Evolutionary conservation across 2,113 vertebrate species (phyloP).

Genomic region (Cynocephalus volans): DNA sequence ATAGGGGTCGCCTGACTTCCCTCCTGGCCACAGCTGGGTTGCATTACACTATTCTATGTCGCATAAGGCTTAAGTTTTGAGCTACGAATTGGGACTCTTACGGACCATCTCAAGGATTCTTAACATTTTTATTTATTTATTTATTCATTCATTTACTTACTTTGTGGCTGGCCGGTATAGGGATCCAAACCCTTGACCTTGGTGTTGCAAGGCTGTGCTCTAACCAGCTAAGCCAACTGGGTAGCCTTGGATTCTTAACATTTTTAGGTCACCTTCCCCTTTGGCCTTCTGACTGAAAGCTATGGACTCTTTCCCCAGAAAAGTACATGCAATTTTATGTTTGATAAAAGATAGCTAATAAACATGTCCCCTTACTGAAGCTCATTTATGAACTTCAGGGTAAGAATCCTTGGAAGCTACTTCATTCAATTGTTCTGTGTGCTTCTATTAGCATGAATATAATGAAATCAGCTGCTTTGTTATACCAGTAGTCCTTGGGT

Average conservation of each 20-base stretch:
- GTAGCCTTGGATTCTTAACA: not conserved
- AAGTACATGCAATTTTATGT: not conserved
- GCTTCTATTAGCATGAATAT: constrained; percentile 28
- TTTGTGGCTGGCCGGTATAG: too few species aligned
- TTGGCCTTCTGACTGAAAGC: constrained; percentile 42
- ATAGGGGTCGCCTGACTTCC: not conserved
- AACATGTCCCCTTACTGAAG: not conserved
- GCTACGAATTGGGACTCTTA: constrained; percentile 24
- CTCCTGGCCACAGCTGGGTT: constrained; percentile 14
- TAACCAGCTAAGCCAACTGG: too few species aligned
- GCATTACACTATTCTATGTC: not conserved
- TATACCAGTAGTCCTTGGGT: not conserved
- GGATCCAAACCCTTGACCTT: too few species aligned
- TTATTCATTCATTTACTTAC: too few species aligned
- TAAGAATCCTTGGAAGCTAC: constrained; percentile 23
- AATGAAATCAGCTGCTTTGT: not conserved
- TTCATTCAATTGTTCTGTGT: not conserved
- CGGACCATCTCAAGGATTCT: constrained; percentile 2
- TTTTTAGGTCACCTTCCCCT: constrained; percentile 47
- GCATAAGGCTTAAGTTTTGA: constrained; percentile 15
- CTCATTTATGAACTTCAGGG: not conserved
- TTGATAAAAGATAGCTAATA: not conserved
- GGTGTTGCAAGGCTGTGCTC: too few species aligned
- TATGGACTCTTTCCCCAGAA: not conserved
- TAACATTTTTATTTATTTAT: not conserved